These are phyloP conservation scores for Larimichthys crocea DNA, from an alignment of 2,113 vertebrate genomes.

Conservation along the genomic window DNA sequence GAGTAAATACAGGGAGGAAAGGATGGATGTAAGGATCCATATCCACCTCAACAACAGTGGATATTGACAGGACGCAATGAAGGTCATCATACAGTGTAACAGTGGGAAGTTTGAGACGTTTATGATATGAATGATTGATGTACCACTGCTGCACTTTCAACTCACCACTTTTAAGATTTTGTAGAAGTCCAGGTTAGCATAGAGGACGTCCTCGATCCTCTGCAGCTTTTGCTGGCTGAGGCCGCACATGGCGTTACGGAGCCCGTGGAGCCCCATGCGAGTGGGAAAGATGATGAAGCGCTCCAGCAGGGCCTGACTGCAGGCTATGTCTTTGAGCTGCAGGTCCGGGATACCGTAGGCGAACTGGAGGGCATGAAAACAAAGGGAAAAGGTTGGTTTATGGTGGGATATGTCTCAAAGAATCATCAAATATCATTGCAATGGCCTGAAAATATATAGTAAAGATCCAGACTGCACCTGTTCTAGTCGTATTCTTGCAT, in stretches of 20 bases:
- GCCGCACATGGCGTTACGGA: constrained; percentile 90
- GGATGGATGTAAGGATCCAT: not conserved
- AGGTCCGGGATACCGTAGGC: constrained; percentile 90
- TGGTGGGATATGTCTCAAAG: not conserved
- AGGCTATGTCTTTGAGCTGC: constrained; percentile 93
- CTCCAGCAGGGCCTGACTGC: constrained; percentile 90
- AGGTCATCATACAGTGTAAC: not conserved
- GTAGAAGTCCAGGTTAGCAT: constrained; percentile 94
- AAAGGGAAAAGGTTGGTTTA: not conserved
- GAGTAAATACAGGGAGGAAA: not conserved
- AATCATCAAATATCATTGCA: not conserved
- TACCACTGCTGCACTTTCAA: not conserved
- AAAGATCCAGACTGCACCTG: constrained; percentile 84
- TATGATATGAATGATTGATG: not conserved
- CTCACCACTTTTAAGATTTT: constrained; percentile 94
- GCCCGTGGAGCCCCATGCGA: constrained; percentile 82
- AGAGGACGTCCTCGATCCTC: constrained; percentile 91
- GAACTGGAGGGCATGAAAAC: constrained; percentile 84
- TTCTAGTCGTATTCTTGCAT: constrained; percentile 89
- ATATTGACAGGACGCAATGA: not conserved
- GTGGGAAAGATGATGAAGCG: constrained; percentile 93
- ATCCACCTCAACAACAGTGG: not conserved
- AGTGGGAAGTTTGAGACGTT: too few relatives aligned
- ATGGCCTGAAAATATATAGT: not conserved
- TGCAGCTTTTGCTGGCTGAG: constrained; percentile 91